Conservation (phyloP, 2,113 vertebrate genomes). For the Jacana jacana region DNA sequence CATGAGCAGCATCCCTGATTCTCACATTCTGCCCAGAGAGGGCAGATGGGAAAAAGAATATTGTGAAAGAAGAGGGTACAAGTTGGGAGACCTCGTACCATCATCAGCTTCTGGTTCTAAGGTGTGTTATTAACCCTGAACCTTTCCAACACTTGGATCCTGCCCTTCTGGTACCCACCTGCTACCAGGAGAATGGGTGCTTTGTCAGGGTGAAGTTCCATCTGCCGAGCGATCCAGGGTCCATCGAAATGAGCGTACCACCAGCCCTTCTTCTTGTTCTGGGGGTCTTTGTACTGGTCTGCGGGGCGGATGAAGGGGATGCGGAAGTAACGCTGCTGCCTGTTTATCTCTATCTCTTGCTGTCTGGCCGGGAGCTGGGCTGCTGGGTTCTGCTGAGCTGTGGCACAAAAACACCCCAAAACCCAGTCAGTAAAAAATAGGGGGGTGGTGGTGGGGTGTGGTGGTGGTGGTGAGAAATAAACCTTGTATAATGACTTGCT, state of each 20-base stretch:
- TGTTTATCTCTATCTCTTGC: conserved; percentile 84
- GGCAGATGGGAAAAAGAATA: not conserved
- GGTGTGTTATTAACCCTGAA: not conserved
- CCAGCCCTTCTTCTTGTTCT: conserved; percentile 97
- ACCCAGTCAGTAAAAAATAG: not conserved
- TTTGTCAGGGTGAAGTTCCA: conserved; percentile 98
- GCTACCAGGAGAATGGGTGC: conserved; percentile 95
- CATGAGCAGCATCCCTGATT: not conserved
- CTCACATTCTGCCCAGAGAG: not conserved
- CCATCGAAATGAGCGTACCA: conserved; percentile 99
- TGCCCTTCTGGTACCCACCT: conserved; percentile 74
- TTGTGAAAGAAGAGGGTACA: not conserved
- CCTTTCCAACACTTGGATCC: not conserved
- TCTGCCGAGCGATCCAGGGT: conserved; percentile 94
- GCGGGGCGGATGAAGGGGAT: conserved; percentile 95
- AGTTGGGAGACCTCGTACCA: not conserved
- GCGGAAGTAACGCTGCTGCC: conserved; percentile 94
- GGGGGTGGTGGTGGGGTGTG: too few species aligned
- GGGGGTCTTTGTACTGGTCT: conserved; percentile 93
- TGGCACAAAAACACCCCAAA: not conserved
- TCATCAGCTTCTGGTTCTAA: not conserved
- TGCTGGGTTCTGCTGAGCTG: conserved; percentile 86
- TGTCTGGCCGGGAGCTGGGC: conserved; percentile 82
- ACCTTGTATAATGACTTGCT: not conserved
- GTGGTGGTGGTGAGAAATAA: too few species aligned